Base-by-base conservation (phyloP, 2,888 invertebrate genomes). In the Dascillus cervinus region DNA sequence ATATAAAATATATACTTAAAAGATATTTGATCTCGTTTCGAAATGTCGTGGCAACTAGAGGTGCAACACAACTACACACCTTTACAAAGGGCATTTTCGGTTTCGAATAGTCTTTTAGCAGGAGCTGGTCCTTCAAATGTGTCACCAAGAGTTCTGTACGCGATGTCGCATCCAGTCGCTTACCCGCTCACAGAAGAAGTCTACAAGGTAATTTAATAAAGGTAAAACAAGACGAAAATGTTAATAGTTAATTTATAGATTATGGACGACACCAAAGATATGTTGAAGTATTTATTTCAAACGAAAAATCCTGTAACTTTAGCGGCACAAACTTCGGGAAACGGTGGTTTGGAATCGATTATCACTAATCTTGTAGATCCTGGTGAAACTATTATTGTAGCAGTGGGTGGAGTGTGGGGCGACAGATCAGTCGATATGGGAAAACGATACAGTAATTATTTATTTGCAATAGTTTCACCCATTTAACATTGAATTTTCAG, bases 231-330 rank as follows among this genome's bases (percentile, higher is more conserved):
- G n/a, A n/a, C n/a, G n/a, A n/a, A n/a, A n/a, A n/a, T n/a, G n/a
- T n/a, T n/a, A n/a, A n/a, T n/a, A n/a, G n/a, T n/a, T n/a, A n/a
- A n/a, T n/a, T n/a, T n/a, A n/a, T 15, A 40, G 40, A 17, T 34
- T 9, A 37, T 37, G 31, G 31, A 21, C 14, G 34, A 40, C 8
- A 19, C 37, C 4, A 34, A 84, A 47, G 70, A 66, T 17, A 85
- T 87, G 12, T 62, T 89, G n/a, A 78, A 79, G 52, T 90, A 90
- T 55, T 64, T 77, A 3, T 90, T 89, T 55, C 90, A 91, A 71
- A 91, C 91, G 0, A 67, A 67, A 23, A 88, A 83, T 55, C 66
- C 71, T 11, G 66, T 82, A 43, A 86, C 88, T 0, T 69, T 90
- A 43, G 85, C 82, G 11, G 66, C 87, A 15, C 84, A 83, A 48